Conservation (phyloP, 2,113 vertebrate genomes). For the Cyphomyrus discorhynchus region DNA sequence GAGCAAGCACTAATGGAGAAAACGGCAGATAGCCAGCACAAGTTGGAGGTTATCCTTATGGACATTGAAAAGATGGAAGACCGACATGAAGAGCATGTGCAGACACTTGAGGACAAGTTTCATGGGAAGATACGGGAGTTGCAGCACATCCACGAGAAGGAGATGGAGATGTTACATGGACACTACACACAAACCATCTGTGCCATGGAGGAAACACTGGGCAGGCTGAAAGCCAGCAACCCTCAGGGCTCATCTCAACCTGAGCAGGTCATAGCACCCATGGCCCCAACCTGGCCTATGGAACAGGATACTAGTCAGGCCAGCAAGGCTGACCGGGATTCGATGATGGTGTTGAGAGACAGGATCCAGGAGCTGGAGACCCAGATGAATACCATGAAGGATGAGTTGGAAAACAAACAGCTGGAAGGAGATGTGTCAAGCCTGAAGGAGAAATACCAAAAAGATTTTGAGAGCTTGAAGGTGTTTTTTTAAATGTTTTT, state of each 20-base stretch:
- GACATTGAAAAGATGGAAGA: slow-evolving; percentile 71
- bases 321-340: slow-evolving; percentile 42
- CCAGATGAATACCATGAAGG: slow-evolving; percentile 83
- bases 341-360: slow-evolving; percentile 70
- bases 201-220: slow-evolving; percentile 57
- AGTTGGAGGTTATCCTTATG: slow-evolving; percentile 61
- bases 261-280: accelerated
- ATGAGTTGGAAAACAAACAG: slow-evolving; percentile 82
- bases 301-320: slow-evolving; percentile 20
- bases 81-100: slow-evolving; percentile 68
- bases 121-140: slow-evolving; percentile 72
- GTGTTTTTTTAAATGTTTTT: slow-evolving; percentile 60
- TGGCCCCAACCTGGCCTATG: slow-evolving; percentile 13
- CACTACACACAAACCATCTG: slow-evolving; percentile 69
- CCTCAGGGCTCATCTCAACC: not conserved
- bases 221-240: slow-evolving; percentile 44
- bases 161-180: slow-evolving; percentile 70
- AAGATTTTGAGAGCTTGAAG: slow-evolving; percentile 96
- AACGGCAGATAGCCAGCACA: slow-evolving; percentile 57
- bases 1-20: slow-evolving; percentile 68
- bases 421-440: slow-evolving; percentile 69
- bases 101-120: slow-evolving; percentile 74
- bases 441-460: slow-evolving; percentile 89
- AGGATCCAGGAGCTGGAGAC: slow-evolving; percentile 85
- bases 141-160: slow-evolving; percentile 68